Conservation (phyloP, 2,888 invertebrate genomes). For the Hydrotaea diabolus region DNA sequence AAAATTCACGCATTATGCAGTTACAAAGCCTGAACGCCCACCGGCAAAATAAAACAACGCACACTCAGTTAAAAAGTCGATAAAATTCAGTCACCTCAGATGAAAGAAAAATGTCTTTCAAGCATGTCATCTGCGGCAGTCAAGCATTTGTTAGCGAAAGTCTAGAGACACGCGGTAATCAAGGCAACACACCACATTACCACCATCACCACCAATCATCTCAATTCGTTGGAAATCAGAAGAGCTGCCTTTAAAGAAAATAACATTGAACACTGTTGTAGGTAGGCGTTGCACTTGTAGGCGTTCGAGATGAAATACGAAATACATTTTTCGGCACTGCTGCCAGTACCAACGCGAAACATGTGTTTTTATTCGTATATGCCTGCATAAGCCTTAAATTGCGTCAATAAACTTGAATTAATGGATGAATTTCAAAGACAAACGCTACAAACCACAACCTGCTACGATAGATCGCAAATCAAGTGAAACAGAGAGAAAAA, state of each 20-base stretch:
- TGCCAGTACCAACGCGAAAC: neutral
- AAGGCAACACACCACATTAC: neutral
- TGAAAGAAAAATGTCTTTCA: constrained; percentile 18
- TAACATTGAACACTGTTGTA: constrained; percentile 11
- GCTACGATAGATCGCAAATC: constrained; percentile 38
- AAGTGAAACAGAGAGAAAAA: neutral
- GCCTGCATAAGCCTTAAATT: constrained; percentile 41
- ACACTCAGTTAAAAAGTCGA: neutral
- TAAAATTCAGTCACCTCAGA: constrained; percentile 42
- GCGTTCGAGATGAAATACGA: constrained; percentile 37
- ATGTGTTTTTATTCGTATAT: too few species aligned
- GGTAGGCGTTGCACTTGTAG: constrained; percentile 57
- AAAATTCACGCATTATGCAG: constrained; percentile 47
- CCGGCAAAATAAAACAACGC: constrained; percentile 38
- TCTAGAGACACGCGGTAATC: constrained; percentile 5
- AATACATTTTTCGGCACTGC: neutral
- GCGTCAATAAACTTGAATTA: constrained; percentile 56
- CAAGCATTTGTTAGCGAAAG: constrained; percentile 44
- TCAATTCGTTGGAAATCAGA: constrained; percentile 12
- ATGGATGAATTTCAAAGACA: constrained; percentile 34
- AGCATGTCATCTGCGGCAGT: constrained; percentile 33
- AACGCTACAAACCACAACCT: constrained; percentile 50
- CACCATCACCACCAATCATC: neutral
- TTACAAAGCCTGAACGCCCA: constrained; percentile 18
- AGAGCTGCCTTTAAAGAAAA: constrained; percentile 5